These are phyloP conservation scores for Glaucidium brasilianum DNA, from an alignment of 2,113 vertebrate species.

Conservation along the genomic window DNA sequence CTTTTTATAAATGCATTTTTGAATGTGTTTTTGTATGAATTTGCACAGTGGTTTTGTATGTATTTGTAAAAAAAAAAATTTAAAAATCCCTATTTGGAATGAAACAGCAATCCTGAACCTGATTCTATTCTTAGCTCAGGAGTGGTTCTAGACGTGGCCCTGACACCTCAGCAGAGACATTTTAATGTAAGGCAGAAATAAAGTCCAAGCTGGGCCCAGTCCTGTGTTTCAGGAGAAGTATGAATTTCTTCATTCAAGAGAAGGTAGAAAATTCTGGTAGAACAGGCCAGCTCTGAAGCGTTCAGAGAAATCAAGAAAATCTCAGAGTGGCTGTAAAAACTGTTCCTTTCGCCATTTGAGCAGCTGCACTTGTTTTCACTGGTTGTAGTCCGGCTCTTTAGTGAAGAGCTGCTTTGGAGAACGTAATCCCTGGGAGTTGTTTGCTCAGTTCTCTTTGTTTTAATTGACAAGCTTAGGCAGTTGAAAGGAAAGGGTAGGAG, in stretches of 20 bases:
- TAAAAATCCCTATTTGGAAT: neutral
- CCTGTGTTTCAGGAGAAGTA: neutral
- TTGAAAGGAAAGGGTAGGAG: constrained; percentile 24
- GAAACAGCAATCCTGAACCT: neutral
- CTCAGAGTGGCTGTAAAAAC: constrained; percentile 21
- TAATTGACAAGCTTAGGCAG: constrained; percentile 22
- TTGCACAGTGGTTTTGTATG: neutral
- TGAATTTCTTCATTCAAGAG: neutral
- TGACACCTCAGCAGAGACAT: neutral
- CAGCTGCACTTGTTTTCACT: constrained; percentile 6
- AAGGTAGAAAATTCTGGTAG: neutral
- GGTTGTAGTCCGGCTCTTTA: neutral
- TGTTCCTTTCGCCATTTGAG: neutral
- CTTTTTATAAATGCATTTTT: neutral
- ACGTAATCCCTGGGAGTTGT: constrained; percentile 10
- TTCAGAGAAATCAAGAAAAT: neutral
- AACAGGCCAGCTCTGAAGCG: neutral
- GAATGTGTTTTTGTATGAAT: neutral
- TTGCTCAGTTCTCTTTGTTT: constrained; percentile 32
- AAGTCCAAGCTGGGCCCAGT: neutral
- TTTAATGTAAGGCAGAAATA: neutral
- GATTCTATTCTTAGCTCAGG: neutral
- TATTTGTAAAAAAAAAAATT: neutral
- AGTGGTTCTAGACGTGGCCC: neutral
- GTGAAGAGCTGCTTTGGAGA: constrained; percentile 35